These are phyloP conservation scores for Phenganax marumi DNA, from an alignment of 92 coral and sea anemone species.

Conservation along the genomic window DNA sequence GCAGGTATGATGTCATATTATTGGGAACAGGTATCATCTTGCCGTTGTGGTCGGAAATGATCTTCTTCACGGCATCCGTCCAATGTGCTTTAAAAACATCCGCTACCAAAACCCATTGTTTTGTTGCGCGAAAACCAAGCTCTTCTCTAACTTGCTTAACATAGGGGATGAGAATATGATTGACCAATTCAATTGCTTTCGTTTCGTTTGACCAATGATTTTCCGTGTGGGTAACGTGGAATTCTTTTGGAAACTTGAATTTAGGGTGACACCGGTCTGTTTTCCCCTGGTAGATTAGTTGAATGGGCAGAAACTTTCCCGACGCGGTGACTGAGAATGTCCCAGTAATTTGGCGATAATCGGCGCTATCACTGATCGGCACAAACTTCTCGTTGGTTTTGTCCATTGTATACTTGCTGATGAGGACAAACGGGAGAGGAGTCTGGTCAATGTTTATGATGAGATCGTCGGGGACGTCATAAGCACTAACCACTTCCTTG, in stretches of 20 bases:
- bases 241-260: too few species aligned
- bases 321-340: constrained; percentile 46
- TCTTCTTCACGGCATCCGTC: constrained; percentile 54
- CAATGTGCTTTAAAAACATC: constrained; percentile 58
- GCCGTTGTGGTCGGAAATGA: constrained; percentile 45
- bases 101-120: constrained; percentile 43
- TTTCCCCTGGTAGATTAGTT: constrained; percentile 51
- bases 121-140: constrained; percentile 28
- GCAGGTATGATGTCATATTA: constrained; percentile 49
- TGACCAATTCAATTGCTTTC: constrained; percentile 48
- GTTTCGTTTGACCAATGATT: too few species aligned
- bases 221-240: too few species aligned
- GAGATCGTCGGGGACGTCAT: constrained; percentile 53
- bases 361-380: too few species aligned
- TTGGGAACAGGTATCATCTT: constrained; percentile 53
- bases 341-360: constrained; percentile 55
- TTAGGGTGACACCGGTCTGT: constrained; percentile 45
- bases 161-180: constrained; percentile 43
- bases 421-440: constrained; percentile 53
- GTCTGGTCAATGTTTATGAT: constrained; percentile 49
- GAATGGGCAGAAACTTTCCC: constrained; percentile 49
- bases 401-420: constrained; percentile 54
- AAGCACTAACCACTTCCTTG: constrained; percentile 42
- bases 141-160: constrained; percentile 45
- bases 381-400: constrained; percentile 35